These are phyloP conservation scores for Spodoptera littoralis DNA, from an alignment of 2,888 invertebrate genomes.

Conservation along the genomic window DNA sequence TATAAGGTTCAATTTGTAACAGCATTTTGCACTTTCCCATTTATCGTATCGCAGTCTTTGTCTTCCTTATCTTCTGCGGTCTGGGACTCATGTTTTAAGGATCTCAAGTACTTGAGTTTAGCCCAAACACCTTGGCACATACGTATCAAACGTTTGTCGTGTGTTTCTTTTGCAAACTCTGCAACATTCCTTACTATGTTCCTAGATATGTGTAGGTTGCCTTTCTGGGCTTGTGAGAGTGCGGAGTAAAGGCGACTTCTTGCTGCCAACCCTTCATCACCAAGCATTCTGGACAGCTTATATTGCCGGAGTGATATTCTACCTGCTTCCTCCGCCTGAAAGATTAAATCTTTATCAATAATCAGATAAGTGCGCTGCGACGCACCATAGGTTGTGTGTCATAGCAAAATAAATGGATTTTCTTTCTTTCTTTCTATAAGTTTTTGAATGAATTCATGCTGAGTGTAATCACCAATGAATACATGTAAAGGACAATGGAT, in stretches of 20 bases:
- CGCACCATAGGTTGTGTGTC: too few species aligned
- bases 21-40: slow-evolving; percentile 45
- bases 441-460: too few species aligned
- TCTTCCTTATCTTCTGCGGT: slow-evolving; percentile 36
- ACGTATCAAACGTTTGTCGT: slow-evolving; percentile 91
- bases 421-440: too few species aligned
- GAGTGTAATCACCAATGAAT: too few species aligned
- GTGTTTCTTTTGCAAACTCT: slow-evolving; percentile 74
- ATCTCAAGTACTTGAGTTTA: slow-evolving; percentile 91
- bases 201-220: slow-evolving; percentile 90
- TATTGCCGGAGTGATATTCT: slow-evolving; percentile 96
- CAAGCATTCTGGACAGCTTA: slow-evolving; percentile 93
- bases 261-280: slow-evolving; percentile 94
- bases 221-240: slow-evolving; percentile 95
- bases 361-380: too few species aligned
- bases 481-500: too few species aligned
- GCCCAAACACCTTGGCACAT: slow-evolving; percentile 97
- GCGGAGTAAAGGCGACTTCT: slow-evolving; percentile 96
- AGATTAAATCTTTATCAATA: too few species aligned
- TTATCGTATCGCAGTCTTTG: slow-evolving; percentile 47
- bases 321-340: slow-evolving; percentile 95
- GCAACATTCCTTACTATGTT: slow-evolving; percentile 87
- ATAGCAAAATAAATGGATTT: too few species aligned
- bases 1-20: slow-evolving; percentile 10
- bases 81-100: slow-evolving; percentile 53